phyloP scores from a whole-genome alignment of 2,113 vertebrate genomes.

The Corythoichthys haematopterus region DNA sequence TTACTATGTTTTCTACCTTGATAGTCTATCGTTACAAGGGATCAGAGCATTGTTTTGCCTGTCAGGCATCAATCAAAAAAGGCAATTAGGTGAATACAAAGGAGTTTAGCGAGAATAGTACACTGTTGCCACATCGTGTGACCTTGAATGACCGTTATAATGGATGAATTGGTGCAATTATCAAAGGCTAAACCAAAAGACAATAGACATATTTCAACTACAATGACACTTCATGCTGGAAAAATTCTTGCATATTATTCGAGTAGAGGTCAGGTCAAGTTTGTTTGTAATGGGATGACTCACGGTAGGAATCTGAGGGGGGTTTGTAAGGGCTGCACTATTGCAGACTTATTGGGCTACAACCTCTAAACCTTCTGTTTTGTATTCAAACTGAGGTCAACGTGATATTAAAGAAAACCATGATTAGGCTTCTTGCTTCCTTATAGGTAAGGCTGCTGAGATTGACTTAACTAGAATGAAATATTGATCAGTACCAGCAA shows the following conservation, averaged over 20 bases:
- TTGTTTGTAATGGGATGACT: slow-evolving; percentile 53
- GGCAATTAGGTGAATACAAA: background rate
- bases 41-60: slow-evolving; percentile 2
- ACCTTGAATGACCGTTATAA: slow-evolving; percentile 5
- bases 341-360: slow-evolving; percentile 24
- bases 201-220: slow-evolving; percentile 21
- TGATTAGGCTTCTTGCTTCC: background rate
- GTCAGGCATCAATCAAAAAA: background rate
- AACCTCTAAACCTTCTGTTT: slow-evolving; percentile 28
- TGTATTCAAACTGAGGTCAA: slow-evolving; percentile 41
- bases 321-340: slow-evolving; percentile 30
- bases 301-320: slow-evolving; percentile 33
- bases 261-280: slow-evolving; percentile 49
- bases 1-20: background rate
- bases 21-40: background rate
- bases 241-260: slow-evolving; percentile 13
- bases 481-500: slow-evolving; percentile 47
- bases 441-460: slow-evolving; percentile 8
- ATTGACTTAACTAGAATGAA: slow-evolving; percentile 38
- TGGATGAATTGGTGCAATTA: slow-evolving; percentile 3
- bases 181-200: slow-evolving; percentile 28
- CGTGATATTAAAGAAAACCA: slow-evolving; percentile 4
- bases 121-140: background rate
- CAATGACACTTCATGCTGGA: slow-evolving; percentile 24
- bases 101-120: background rate